Percentiles rank a stretch among this genome's conserved stretches.
Conservation (phyloP, 2,113 vertebrate genomes). For the Delphinapterus leucas region DNA sequence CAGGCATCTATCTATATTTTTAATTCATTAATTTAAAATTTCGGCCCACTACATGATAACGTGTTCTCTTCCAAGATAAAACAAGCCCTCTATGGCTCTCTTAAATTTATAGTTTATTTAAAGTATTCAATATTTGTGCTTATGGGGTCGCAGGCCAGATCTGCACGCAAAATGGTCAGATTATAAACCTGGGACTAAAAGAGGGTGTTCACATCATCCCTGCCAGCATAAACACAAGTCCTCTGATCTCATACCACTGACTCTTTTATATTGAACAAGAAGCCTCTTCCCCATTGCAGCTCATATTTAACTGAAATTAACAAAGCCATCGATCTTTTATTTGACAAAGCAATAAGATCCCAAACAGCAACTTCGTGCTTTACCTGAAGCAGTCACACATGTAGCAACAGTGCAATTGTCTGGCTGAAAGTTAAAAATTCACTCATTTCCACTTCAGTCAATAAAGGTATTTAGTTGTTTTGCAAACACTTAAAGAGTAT, state of each 20-base stretch:
- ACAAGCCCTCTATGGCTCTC: neutral
- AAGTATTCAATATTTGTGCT: neutral
- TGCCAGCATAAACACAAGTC: neutral
- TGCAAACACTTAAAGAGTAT: neutral
- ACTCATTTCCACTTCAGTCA: conserved; percentile 65
- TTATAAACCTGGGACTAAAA: neutral
- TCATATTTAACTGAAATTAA: conserved; percentile 46
- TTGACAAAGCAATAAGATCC: conserved; percentile 57
- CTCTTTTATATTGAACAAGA: conserved; percentile 67
- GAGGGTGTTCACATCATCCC: neutral
- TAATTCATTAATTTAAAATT: conserved; percentile 49
- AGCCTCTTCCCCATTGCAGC: conserved; percentile 64
- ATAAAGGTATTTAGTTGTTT: conserved; percentile 61
- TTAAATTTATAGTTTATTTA: neutral
- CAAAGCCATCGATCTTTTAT: conserved; percentile 67
- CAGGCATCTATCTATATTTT: neutral
- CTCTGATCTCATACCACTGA: conserved; percentile 26
- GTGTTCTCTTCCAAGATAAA: conserved; percentile 8
- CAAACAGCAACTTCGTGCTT: conserved; percentile 70
- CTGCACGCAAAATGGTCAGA: neutral
- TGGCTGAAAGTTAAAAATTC: conserved; percentile 66
- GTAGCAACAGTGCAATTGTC: conserved; percentile 61
- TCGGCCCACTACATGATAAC: neutral
- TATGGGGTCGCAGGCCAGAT: neutral
- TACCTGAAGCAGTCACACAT: conserved; percentile 63